Evolutionary conservation across 2,113 vertebrate species (phyloP).

Genomic region (Meriones unguiculatus): DNA sequence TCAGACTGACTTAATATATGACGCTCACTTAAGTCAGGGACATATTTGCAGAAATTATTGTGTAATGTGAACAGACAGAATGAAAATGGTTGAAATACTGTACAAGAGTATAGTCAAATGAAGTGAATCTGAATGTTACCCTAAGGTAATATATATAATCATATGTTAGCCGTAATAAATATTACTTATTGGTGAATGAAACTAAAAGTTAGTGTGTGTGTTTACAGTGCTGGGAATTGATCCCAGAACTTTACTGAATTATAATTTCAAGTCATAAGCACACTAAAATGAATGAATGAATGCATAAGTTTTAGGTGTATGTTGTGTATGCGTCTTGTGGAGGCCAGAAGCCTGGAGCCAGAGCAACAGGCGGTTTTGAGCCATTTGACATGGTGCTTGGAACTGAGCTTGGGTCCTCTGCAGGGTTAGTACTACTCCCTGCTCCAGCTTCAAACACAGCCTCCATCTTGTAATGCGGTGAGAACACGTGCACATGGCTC

Average conservation of each 20-base stretch:
- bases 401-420: not conserved
- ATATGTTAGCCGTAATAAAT: not conserved
- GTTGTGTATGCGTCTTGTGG: not conserved
- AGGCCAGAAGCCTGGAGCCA: not conserved
- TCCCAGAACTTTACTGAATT: not conserved
- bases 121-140: not conserved
- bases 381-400: not conserved
- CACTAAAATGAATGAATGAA: not conserved
- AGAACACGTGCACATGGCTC: rapidly evolving
- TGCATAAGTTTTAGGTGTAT: not conserved
- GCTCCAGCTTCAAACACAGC: not conserved
- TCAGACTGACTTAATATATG: not conserved
- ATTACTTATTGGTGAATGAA: not conserved
- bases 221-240: not conserved
- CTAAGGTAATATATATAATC: not conserved
- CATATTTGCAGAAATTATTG: not conserved
- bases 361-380: not conserved
- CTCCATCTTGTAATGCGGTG: not conserved
- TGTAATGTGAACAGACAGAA: not conserved
- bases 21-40: not conserved
- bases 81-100: not conserved
- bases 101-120: not conserved
- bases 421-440: not conserved
- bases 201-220: not conserved
- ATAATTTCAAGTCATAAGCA: not conserved